Evolutionary conservation across 92 coral and sea anemone species (phyloP).

Genomic region (Epizoanthus ramosus): DNA sequence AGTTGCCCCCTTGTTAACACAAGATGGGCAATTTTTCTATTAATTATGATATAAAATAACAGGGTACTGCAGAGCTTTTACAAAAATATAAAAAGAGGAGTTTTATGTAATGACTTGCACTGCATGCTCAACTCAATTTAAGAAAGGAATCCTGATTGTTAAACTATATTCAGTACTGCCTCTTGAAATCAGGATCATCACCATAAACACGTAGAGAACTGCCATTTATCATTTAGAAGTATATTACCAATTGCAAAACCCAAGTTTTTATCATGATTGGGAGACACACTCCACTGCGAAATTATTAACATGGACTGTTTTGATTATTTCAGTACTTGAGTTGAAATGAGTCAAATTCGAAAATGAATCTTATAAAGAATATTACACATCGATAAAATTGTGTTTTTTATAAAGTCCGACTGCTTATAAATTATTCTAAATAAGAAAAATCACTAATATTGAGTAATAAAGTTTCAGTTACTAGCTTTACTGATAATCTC

Average conservation of each 20-base stretch:
- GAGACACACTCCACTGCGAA: no score
- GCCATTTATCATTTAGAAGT: conserved; percentile 2
- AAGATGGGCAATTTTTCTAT: background rate
- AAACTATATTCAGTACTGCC: background rate
- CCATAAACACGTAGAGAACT: background rate
- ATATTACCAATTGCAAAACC: background rate
- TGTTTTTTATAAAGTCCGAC: background rate
- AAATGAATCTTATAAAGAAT: background rate
- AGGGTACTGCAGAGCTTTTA: background rate
- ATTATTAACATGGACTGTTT: background rate
- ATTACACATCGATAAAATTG: background rate
- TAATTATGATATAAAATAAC: conserved; percentile 2
- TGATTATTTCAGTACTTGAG: background rate
- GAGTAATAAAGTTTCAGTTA: conserved; percentile 18
- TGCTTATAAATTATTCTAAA: background rate
- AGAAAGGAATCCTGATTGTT: no score
- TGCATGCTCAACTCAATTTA: no score
- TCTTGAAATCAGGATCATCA: background rate
- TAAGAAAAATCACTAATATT: conserved; percentile 8
- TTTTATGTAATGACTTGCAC: no score
- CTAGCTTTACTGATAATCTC: conserved; percentile 25
- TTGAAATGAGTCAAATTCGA: background rate
- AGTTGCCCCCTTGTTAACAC: background rate
- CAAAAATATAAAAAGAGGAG: background rate
- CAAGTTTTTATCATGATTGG: no score